A percentile compares a stretch with the other conserved stretches of the same genome.
These are phyloP conservation scores for Panthera uncia DNA, from an alignment of 2,113 vertebrate species.

Conservation along the genomic window DNA sequence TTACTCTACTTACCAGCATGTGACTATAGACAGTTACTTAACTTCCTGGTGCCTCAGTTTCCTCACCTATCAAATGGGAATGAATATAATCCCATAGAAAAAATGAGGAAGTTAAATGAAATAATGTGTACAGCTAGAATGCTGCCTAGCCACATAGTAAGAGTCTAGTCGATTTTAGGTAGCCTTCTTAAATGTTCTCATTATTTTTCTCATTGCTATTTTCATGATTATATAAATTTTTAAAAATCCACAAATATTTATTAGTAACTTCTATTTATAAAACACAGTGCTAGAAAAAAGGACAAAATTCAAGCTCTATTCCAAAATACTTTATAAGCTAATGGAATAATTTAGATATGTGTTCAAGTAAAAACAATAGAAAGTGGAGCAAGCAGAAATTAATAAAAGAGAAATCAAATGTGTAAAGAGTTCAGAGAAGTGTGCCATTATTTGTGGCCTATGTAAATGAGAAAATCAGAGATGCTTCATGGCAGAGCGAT, in stretches of 20 bases:
- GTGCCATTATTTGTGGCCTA: neutral
- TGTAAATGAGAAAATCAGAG: neutral
- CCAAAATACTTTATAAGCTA: neutral
- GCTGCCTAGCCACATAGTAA: neutral
- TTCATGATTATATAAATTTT: neutral
- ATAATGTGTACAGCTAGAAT: neutral
- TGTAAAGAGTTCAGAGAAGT: neutral
- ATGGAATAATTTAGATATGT: neutral
- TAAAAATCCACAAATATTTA: neutral
- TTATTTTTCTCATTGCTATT: neutral
- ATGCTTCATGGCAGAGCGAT: neutral
- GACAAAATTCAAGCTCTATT: neutral
- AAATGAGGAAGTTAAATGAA: neutral
- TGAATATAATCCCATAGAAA: neutral
- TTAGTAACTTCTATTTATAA: neutral
- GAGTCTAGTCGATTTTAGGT: neutral
- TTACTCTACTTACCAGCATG: neutral
- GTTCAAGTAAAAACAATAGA: constrained; percentile 24
- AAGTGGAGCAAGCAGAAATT: constrained; percentile 19
- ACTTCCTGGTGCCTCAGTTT: neutral
- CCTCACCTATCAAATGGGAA: neutral
- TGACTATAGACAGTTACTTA: neutral
- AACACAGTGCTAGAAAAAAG: neutral
- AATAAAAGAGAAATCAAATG: neutral
- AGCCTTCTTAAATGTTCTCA: neutral